A percentile compares a stretch with the other conserved stretches of the same genome.
phyloP scores from a whole-genome alignment of 1,140 invertebrate genomes.

The Spodoptera frugiperda region DNA sequence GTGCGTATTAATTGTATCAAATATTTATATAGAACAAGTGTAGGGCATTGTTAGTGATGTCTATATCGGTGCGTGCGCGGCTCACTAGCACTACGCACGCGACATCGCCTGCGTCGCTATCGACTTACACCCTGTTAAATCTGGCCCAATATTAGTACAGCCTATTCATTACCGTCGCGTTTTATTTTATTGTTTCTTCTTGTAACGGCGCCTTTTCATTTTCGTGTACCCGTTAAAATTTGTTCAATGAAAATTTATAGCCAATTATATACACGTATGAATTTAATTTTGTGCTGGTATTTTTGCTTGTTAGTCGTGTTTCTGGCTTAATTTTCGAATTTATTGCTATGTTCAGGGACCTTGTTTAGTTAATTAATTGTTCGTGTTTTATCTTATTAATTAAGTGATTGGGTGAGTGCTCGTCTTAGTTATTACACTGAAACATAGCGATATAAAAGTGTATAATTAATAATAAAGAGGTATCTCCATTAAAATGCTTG shows the following conservation, averaged over 20 bases:
- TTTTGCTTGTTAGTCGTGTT: constrained; percentile 43
- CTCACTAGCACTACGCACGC: constrained; percentile 66
- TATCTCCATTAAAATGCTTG: neutral
- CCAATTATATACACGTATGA: constrained; percentile 50
- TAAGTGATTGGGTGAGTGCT: neutral
- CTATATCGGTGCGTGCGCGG: constrained; percentile 73
- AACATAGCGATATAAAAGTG: neutral
- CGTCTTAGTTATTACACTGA: neutral
- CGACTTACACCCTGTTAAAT: constrained; percentile 82
- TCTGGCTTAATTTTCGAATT: constrained; percentile 34
- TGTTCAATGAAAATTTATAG: constrained; percentile 55
- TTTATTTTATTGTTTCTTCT: constrained; percentile 77
- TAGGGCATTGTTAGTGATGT: constrained; percentile 65
- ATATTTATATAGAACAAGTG: constrained; percentile 54
- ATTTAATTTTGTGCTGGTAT: constrained; percentile 48
- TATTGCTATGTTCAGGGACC: constrained; percentile 25
- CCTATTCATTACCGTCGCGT: constrained; percentile 75
- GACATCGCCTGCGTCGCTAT: constrained; percentile 76
- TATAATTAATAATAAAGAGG: neutral
- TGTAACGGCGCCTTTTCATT: constrained; percentile 58
- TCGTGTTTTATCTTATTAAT: constrained; percentile 12
- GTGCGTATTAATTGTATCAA: constrained; percentile 53
- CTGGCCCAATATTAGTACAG: constrained; percentile 81
- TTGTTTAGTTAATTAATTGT: constrained; percentile 11
- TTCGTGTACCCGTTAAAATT: constrained; percentile 64